These are phyloP conservation scores for Sinocyclocheilus anshuiensis DNA, from an alignment of 2,113 vertebrate species.

Conservation along the genomic window DNA sequence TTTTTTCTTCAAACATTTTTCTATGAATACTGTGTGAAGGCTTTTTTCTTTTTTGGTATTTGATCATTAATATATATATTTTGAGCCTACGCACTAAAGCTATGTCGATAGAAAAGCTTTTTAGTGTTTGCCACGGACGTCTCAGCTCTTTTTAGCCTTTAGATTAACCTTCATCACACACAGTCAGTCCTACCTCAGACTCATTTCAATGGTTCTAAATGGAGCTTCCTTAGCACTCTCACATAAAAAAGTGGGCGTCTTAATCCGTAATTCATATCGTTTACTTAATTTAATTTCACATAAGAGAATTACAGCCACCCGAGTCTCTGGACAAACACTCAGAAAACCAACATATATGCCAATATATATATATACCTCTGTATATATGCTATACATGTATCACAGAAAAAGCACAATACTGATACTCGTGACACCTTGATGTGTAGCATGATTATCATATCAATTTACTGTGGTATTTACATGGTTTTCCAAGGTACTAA, in stretches of 20 bases:
- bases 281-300: slow-evolving; percentile 1
- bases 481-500: background rate
- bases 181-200: background rate
- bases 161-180: background rate
- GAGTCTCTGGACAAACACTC: background rate
- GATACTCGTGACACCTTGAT: background rate
- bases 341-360: background rate
- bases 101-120: background rate
- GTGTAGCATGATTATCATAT: background rate
- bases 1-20: background rate
- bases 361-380: too few relatives aligned
- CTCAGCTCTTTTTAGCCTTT: background rate
- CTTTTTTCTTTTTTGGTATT: background rate
- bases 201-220: background rate
- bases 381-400: too few relatives aligned
- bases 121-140: background rate
- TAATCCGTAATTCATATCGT: background rate
- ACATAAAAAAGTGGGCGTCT: background rate
- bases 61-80: background rate
- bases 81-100: background rate
- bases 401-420: background rate
- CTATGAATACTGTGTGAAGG: background rate
- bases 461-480: background rate
- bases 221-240: background rate
- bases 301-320: background rate